A percentile compares a stretch with the other conserved stretches of the same genome.
Conservation (phyloP, 2,113 vertebrate genomes). For the Dromiciops gliroides region DNA sequence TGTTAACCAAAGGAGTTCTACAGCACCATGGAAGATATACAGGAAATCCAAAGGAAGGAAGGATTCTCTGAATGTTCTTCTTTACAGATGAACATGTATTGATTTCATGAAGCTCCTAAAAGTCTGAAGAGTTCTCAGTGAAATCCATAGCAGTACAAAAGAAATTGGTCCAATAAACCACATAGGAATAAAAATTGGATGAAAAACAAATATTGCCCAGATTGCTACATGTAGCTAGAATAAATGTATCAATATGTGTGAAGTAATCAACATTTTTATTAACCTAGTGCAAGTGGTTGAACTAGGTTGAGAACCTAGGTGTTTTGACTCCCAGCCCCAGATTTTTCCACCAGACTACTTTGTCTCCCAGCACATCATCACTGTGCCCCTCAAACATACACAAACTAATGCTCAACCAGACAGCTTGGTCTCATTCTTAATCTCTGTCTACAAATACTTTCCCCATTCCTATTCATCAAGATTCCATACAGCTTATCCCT, state of each 20-base stretch:
- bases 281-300: neutral
- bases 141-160: neutral
- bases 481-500: conserved; percentile 31
- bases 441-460: conserved; percentile 6
- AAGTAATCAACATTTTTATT: neutral
- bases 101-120: neutral
- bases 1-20: neutral
- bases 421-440: neutral
- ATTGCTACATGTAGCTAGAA: neutral
- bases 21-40: neutral
- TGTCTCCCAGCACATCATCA: conserved; percentile 19
- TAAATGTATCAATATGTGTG: neutral
- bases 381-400: conserved; percentile 7
- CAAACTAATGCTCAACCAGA: conserved; percentile 24
- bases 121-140: neutral
- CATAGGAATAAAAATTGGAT: neutral
- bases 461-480: neutral
- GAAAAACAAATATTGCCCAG: neutral
- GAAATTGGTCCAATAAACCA: neutral
- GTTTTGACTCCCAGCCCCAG: conserved; percentile 6
- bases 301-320: neutral
- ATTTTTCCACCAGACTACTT: conserved; percentile 27
- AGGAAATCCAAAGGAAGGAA: neutral
- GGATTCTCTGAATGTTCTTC: neutral
- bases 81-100: neutral